These are phyloP conservation scores for Dermatophagoides farinae DNA, from an alignment of 1,140 invertebrate species.

Conservation along the genomic window DNA sequence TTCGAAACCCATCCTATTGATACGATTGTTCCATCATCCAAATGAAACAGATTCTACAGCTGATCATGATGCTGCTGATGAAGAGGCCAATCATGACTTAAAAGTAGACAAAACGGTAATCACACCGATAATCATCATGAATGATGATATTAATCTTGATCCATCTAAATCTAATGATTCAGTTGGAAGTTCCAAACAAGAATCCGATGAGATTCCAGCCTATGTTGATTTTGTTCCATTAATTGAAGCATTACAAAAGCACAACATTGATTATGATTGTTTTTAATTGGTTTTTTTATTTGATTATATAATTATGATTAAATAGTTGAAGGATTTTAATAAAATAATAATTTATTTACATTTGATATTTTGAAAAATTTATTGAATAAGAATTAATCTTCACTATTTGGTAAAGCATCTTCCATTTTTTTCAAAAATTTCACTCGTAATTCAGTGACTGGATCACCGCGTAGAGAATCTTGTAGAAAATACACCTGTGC, in stretches of 20 bases:
- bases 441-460: slow-evolving; percentile 74
- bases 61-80: too few species aligned
- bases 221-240: slow-evolving; percentile 6
- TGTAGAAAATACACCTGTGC: slow-evolving; percentile 45
- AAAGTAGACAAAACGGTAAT: too few species aligned
- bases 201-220: slow-evolving; percentile 29
- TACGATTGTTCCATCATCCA: too few species aligned
- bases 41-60: too few species aligned
- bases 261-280: too few species aligned
- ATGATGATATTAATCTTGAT: too few species aligned
- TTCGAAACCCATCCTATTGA: too few species aligned
- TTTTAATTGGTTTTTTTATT: too few species aligned
- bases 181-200: slow-evolving; percentile 61
- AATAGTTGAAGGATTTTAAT: not conserved
- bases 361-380: not conserved
- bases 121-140: too few species aligned
- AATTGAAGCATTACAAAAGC: too few species aligned
- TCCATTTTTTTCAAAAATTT: slow-evolving; percentile 88
- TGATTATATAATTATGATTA: not conserved
- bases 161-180: slow-evolving; percentile 7
- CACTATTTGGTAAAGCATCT: slow-evolving; percentile 89
- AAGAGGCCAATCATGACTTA: too few species aligned
- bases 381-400: slow-evolving; percentile 48
- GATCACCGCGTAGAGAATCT: slow-evolving; percentile 88
- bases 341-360: not conserved